Conservation (phyloP, 2,797 vertebrate genomes). For the Sebastes taczanowskii region DNA sequence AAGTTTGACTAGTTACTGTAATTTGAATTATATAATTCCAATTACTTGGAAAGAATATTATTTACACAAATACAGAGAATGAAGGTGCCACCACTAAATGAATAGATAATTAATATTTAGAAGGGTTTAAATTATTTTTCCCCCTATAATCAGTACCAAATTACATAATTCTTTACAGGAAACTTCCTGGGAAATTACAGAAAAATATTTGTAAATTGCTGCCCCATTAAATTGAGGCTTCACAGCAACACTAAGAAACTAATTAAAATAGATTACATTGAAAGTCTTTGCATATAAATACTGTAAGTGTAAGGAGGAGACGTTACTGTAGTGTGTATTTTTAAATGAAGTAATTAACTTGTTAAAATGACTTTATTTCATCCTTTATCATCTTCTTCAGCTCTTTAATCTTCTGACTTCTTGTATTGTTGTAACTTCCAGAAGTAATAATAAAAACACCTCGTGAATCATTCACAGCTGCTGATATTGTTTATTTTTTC, state of each 20-base stretch:
- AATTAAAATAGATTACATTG: neutral
- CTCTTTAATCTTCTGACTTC: neutral
- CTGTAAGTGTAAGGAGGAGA: neutral
- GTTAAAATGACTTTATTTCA: neutral
- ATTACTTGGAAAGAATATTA: no score
- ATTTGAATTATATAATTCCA: neutral
- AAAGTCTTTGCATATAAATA: no score
- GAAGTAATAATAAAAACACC: neutral
- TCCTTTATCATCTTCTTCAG: neutral
- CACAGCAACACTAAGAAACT: neutral
- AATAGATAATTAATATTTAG: neutral
- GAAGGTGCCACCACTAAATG: neutral
- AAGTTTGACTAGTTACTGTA: rapidly evolving
- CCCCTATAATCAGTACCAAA: no score
- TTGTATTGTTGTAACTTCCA: neutral
- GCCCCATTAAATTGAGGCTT: neutral
- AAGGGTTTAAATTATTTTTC: neutral
- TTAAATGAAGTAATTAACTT: neutral
- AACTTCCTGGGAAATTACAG: neutral
- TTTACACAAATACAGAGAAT: no score
- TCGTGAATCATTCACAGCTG: neutral
- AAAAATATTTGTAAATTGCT: neutral
- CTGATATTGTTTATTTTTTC: neutral
- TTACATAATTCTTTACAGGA: neutral
- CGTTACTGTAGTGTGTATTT: neutral